Percentiles rank a stretch among this genome's conserved stretches.
Evolutionary conservation across 2,888 invertebrate genomes (phyloP).

Genomic region (Hipparchia sbordonii): DNA sequence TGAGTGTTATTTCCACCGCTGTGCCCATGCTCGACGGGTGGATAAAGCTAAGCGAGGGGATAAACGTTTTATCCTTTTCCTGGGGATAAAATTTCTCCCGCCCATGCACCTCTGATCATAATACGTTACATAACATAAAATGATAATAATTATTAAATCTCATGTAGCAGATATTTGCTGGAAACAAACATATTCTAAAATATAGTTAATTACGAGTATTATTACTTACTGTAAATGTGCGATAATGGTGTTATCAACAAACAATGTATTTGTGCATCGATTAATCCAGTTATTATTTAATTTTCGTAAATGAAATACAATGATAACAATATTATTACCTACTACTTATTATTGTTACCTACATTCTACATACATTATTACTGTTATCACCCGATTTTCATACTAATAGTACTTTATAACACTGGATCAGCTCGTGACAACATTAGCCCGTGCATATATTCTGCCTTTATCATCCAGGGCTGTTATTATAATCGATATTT

Average conservation of each 20-base stretch:
- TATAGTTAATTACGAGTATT: background rate
- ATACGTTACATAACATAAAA: too few species aligned
- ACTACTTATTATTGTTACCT: background rate
- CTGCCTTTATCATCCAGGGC: background rate
- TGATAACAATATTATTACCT: conserved; percentile 4
- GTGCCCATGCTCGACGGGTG: too few species aligned
- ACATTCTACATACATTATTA: background rate
- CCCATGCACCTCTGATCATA: too few species aligned
- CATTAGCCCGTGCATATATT: background rate
- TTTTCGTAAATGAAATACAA: background rate
- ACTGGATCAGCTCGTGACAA: background rate
- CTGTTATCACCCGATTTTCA: background rate
- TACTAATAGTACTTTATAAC: background rate
- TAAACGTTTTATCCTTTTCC: too few species aligned
- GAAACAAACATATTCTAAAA: conserved; percentile 1
- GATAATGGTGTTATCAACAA: conserved; percentile 17
- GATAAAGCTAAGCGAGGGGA: too few species aligned
- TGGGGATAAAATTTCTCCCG: too few species aligned
- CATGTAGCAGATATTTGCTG: background rate
- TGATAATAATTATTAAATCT: background rate
- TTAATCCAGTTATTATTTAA: conserved; percentile 9
- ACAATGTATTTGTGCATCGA: conserved; percentile 10
- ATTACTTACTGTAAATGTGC: conserved; percentile 7
- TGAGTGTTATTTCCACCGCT: too few species aligned
- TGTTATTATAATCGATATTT: too few species aligned